Percentiles rank a stretch among this genome's conserved stretches.
These are phyloP conservation scores for Cepaea nemoralis DNA, from an alignment of 1,140 invertebrate genomes.

Conservation along the genomic window DNA sequence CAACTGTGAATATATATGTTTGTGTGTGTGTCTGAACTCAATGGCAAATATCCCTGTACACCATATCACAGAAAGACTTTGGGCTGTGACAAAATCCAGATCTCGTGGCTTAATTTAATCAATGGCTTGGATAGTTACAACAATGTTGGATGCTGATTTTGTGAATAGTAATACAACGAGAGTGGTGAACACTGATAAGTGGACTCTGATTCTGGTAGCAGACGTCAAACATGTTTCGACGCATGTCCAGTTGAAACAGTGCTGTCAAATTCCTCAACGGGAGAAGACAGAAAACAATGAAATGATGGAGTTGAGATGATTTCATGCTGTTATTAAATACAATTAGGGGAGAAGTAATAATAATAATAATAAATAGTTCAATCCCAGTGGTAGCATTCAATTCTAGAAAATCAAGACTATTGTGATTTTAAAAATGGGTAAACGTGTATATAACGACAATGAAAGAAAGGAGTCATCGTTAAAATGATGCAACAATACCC, in stretches of 20 bases:
- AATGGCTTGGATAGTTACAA: slow-evolving; percentile 45
- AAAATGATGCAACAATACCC: slow-evolving; percentile 36
- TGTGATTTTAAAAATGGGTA: background rate
- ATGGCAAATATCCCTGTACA: slow-evolving; percentile 50
- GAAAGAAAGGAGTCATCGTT: slow-evolving; percentile 23
- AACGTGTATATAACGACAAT: background rate
- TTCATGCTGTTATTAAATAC: background rate
- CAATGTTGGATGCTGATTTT: slow-evolving; percentile 40
- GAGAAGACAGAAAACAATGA: slow-evolving; percentile 17
- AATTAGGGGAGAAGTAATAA: background rate
- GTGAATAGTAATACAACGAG: slow-evolving; percentile 24
- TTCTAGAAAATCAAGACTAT: background rate
- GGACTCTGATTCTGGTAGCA: slow-evolving; percentile 31
- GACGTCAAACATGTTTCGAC: background rate
- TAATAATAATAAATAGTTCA: slow-evolving; percentile 6
- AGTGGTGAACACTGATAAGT: slow-evolving; percentile 27
- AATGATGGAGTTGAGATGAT: background rate
- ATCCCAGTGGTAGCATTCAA: background rate
- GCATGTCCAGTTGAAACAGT: slow-evolving; percentile 20
- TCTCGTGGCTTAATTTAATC: slow-evolving; percentile 51
- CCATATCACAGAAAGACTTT: slow-evolving; percentile 51
- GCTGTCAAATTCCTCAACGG: background rate
- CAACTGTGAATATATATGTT: slow-evolving; percentile 24
- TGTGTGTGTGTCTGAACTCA: slow-evolving; percentile 39
- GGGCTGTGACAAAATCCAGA: slow-evolving; percentile 56